Evolutionary conservation across 1,140 invertebrate genomes (phyloP), one percentile per base, ranked within the genome.

Genomic region (Bombus terrestris): DNA sequence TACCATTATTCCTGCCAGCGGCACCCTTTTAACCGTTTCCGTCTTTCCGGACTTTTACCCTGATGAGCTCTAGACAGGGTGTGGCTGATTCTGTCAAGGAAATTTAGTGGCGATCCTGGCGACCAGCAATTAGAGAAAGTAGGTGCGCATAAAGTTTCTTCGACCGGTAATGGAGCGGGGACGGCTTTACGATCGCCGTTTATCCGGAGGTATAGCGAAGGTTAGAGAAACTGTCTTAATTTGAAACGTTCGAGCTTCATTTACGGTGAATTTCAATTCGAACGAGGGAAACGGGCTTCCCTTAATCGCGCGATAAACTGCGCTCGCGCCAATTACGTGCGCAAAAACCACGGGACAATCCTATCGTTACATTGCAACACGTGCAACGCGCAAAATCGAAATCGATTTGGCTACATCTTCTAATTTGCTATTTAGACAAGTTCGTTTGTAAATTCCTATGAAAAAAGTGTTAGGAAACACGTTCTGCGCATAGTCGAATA

Each of bases 91-190:
- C 85, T 85, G 89, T 90, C 87, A 82, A 87, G 90, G 66, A 88
- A 91, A 91, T 91, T 91, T 90, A 89, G 76, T 89, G 86, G 87
- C 85, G 87, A 90, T 89, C 85, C 85, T 72, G 85, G 78, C 73
- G 83, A 87, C 73, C 83, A 85, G 88, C 89, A 90, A 91, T 91
- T 90, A 90, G 85, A 89, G 87, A 90, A 87, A 91, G 89, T 91
- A 90, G 90, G 89, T 85, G 85, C 73, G 81, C 89, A 81, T 85
- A 89, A 90, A 90, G 85, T 91, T 90, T 85, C 89, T 91, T 90
- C 87, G 82, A 83, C 59, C 75, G 41, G 82, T 83, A 85, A 87
- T 71, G 68, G 85, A 68, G 77, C 73, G 37, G 75, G 43, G 57
- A 74, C 71, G 81, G 81, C 83, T 90, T 88, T 80, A 88, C 81